These are phyloP conservation scores for Andricus curvator DNA, from an alignment of 2,888 invertebrate genomes.

Conservation along the genomic window DNA sequence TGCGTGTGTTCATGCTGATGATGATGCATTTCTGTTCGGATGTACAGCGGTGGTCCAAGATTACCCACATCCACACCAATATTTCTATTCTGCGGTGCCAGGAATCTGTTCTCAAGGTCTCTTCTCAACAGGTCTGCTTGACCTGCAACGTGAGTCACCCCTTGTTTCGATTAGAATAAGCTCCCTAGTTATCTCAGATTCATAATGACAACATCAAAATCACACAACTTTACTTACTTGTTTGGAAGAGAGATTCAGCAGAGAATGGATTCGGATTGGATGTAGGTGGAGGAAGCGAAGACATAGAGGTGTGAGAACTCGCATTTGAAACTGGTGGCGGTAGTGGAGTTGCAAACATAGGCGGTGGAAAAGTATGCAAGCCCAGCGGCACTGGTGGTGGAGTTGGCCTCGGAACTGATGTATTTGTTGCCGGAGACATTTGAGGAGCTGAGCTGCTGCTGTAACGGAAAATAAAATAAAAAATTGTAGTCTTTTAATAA, in stretches of 20 bases:
- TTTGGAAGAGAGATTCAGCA: conserved; percentile 92
- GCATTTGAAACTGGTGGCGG: conserved; percentile 78
- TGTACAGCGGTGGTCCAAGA: conserved; percentile 81
- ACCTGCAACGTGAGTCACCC: conserved; percentile 80
- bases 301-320: conserved; percentile 75
- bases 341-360: conserved; percentile 85
- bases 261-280: conserved; percentile 91
- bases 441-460: conserved; percentile 76
- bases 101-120: conserved; percentile 93
- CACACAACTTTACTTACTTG: conserved; percentile 83
- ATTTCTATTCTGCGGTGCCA: conserved; percentile 89
- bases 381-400: conserved; percentile 81
- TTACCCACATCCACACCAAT: conserved; percentile 75
- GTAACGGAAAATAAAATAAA: conserved; percentile 26
- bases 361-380: conserved; percentile 82
- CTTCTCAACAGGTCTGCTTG: conserved; percentile 92
- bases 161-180: conserved; percentile 62
- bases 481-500: neutral
- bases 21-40: conserved; percentile 94
- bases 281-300: conserved; percentile 77
- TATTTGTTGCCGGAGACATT: conserved; percentile 79
- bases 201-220: neutral
- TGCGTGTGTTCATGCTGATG: conserved; percentile 96
- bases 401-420: conserved; percentile 80
- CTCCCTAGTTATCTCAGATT: neutral